Evolutionary conservation across 2,113 vertebrate species (phyloP), one percentile per base, ranked within the genome.

Genomic region (Catagonus wagneri): DNA sequence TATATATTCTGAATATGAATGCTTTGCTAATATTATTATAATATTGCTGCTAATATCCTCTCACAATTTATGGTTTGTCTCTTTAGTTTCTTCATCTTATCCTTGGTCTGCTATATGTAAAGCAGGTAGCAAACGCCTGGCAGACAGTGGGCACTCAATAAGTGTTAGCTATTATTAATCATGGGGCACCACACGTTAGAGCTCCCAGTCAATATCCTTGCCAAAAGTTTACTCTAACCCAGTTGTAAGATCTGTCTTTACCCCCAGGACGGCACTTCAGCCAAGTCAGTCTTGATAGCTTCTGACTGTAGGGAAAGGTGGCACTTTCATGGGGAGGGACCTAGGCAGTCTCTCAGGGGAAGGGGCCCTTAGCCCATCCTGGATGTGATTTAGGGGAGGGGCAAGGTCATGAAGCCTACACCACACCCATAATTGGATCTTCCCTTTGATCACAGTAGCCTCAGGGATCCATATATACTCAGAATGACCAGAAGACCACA

Each of bases 391-490:
- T 56, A 65, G 61, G 61, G 66, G 72, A 25, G 7, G 50, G 52
- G 22, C 32, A 52, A 15, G 60, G 88, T 54, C 83, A 76, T 2
- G 34, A 65, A 96, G 9, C 61, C 88, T 76, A 34, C 29, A 71
- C 5, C 68, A 10, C 58, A 63, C 29, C 95, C 90, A 83, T 44
- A 91, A 96, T 85, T 63, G 92, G 72, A 63, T 61, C 50, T 72
- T 34, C 61, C 22, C 15, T 71, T 86, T 95, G 85, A 93, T 97
- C 83, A 29, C 52, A 44, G 92, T 10, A 68, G 72, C 78, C 95
- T 56, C 66, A 5, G 58, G 56, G 85, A 92, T 32, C 85, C 78
- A 39, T 58, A 56, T 81, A 58, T 66, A 95, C 54, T 75, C 72
- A 1, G 19, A 12, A 13, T 76, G 91, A 78, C 89, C 89, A 66